Evolutionary conservation across 2,113 vertebrate genomes (phyloP).

Genomic region (Odocoileus virginianus): DNA sequence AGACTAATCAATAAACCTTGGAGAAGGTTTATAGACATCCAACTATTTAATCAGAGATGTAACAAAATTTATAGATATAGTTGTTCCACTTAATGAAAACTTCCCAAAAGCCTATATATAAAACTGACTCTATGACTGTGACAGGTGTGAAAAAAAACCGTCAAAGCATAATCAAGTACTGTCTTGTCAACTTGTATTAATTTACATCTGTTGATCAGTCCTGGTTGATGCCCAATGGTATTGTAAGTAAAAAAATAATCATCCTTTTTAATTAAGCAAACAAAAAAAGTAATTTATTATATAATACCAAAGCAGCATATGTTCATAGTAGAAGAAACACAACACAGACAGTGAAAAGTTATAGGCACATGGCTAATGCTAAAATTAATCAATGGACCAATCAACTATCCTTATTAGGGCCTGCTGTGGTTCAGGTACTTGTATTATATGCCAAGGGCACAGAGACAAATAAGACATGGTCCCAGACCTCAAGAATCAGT

Average conservation of each 20-base stretch:
- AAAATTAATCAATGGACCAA: neutral
- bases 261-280: neutral
- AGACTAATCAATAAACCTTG: neutral
- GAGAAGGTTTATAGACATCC: neutral
- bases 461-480: neutral
- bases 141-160: neutral
- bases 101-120: neutral
- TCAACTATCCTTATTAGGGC: neutral
- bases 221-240: neutral
- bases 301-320: neutral
- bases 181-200: neutral
- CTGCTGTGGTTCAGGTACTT: neutral
- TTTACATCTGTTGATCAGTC: neutral
- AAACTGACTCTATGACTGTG: neutral
- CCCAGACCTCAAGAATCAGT: neutral
- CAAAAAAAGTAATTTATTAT: slow-evolving; percentile 51
- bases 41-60: slow-evolving; percentile 21
- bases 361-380: neutral
- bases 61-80: neutral
- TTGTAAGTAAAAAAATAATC: neutral
- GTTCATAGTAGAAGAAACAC: slow-evolving; percentile 12
- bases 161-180: neutral
- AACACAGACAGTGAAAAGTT: neutral
- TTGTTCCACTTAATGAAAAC: neutral
- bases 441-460: neutral